phyloP scores from a whole-genome alignment of 2,797 vertebrate genomes.

The Clarias platycephalus region DNA sequence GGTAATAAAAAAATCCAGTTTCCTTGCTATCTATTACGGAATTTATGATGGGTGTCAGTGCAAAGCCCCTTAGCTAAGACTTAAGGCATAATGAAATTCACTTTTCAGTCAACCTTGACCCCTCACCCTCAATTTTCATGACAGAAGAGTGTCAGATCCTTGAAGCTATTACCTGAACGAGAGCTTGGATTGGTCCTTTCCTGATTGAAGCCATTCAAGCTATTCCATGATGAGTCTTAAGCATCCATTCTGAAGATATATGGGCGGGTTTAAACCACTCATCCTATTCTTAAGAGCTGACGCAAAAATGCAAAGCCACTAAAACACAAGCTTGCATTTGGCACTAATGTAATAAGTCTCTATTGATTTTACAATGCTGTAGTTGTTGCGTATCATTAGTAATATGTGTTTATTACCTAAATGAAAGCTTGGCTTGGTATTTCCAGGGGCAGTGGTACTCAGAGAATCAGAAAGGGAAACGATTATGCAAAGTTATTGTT shows the following conservation, averaged over 20 bases:
- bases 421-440: neutral
- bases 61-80: conserved; percentile 35
- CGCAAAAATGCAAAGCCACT: conserved; percentile 5
- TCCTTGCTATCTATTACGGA: conserved; percentile 36
- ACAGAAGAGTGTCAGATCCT: conserved; percentile 40
- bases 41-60: conserved; percentile 52
- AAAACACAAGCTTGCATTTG: conserved; percentile 9
- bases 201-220: conserved; percentile 35
- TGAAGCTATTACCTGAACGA: conserved; percentile 29
- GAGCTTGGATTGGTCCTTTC: conserved; percentile 33
- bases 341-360: neutral
- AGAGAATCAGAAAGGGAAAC: too few species aligned
- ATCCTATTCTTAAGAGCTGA: conserved; percentile 26
- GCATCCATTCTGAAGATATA: conserved; percentile 29
- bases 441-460: neutral
- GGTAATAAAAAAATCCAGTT: conserved; percentile 43
- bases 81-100: conserved; percentile 54
- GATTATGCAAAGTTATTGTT: too few species aligned
- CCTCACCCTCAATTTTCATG: conserved; percentile 45
- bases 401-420: neutral
- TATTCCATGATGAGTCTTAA: conserved; percentile 18
- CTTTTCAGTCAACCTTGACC: conserved; percentile 52
- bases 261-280: neutral
- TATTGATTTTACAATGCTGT: neutral
- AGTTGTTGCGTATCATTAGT: neutral